phyloP scores from a whole-genome alignment of 1,140 invertebrate genomes.

The Micrasema minimum region DNA sequence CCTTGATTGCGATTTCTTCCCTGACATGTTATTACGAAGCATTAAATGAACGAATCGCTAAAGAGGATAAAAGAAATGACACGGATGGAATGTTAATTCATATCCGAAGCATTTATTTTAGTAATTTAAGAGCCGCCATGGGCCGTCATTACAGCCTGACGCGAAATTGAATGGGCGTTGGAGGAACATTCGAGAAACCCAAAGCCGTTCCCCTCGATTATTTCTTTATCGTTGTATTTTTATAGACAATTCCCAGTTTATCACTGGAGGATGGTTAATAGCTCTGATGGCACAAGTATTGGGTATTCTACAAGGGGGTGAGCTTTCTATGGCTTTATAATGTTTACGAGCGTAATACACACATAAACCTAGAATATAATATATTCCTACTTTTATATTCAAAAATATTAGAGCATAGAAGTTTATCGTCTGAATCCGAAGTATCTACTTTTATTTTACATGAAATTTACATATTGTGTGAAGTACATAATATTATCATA shows the following conservation, averaged over 20 bases:
- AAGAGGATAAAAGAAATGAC: slow-evolving; percentile 53
- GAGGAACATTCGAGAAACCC: slow-evolving; percentile 34
- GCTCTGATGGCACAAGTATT: not conserved
- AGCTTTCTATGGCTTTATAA: too few relatives aligned
- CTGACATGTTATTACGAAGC: slow-evolving; percentile 49
- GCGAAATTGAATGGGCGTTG: slow-evolving; percentile 48
- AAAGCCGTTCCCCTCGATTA: slow-evolving; percentile 37
- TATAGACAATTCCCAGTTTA: slow-evolving; percentile 30
- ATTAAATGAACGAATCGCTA: slow-evolving; percentile 51
- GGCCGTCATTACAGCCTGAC: slow-evolving; percentile 47
- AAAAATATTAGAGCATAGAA: too few relatives aligned
- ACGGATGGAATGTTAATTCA: slow-evolving; percentile 53
- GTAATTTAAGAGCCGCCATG: slow-evolving; percentile 42
- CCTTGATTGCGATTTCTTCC: slow-evolving; percentile 1
- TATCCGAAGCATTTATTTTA: slow-evolving; percentile 48
- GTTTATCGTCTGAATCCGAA: too few relatives aligned
- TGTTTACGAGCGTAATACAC: too few relatives aligned
- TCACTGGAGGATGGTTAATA: slow-evolving; percentile 16
- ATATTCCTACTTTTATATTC: too few relatives aligned
- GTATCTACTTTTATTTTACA: too few relatives aligned
- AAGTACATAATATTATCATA: too few relatives aligned
- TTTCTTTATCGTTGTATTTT: slow-evolving; percentile 39
- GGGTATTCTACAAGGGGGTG: not conserved
- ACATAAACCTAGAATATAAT: too few relatives aligned
- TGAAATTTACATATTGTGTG: too few relatives aligned